Percentiles rank a stretch among this genome's conserved stretches.
These are phyloP conservation scores for Morpho achilles DNA, from an alignment of 2,888 invertebrate genomes.

Conservation along the genomic window DNA sequence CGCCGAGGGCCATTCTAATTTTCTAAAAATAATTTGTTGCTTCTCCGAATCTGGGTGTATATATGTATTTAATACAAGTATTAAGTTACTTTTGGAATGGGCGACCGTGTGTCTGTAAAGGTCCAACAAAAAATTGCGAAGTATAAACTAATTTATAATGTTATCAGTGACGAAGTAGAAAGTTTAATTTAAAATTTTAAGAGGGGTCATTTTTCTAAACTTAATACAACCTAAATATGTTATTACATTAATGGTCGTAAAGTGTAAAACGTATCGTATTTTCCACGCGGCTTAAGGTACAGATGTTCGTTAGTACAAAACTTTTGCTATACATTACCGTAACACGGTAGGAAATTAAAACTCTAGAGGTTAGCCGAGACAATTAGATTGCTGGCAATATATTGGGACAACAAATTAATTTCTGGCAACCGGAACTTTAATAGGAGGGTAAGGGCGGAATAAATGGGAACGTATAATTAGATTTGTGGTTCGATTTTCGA, in stretches of 20 bases:
- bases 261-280: constrained; percentile 11
- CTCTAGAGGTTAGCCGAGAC: constrained; percentile 45
- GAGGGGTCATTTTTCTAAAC: too few relatives aligned
- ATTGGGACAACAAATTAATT: constrained; percentile 54
- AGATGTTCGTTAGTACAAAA: constrained; percentile 23
- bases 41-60: too few relatives aligned
- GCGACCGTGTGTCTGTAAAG: too few relatives aligned
- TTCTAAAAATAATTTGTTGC: too few relatives aligned
- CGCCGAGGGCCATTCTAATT: too few relatives aligned
- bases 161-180: too few relatives aligned
- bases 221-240: constrained; percentile 1
- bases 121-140: too few relatives aligned
- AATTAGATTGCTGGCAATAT: constrained; percentile 52
- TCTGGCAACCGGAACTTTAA: constrained; percentile 36
- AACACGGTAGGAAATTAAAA: constrained; percentile 30
- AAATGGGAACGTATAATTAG: constrained; percentile 45
- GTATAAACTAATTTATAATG: too few relatives aligned
- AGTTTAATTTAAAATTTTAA: too few relatives aligned
- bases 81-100: too few relatives aligned
- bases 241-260: constrained; percentile 14
- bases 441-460: constrained; percentile 29
- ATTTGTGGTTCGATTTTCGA: constrained; percentile 42
- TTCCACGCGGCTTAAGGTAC: constrained; percentile 16
- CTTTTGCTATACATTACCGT: constrained; percentile 14
- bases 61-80: too few relatives aligned